Conservation (phyloP, 2,113 vertebrate genomes). For the Platanista minor region DNA sequence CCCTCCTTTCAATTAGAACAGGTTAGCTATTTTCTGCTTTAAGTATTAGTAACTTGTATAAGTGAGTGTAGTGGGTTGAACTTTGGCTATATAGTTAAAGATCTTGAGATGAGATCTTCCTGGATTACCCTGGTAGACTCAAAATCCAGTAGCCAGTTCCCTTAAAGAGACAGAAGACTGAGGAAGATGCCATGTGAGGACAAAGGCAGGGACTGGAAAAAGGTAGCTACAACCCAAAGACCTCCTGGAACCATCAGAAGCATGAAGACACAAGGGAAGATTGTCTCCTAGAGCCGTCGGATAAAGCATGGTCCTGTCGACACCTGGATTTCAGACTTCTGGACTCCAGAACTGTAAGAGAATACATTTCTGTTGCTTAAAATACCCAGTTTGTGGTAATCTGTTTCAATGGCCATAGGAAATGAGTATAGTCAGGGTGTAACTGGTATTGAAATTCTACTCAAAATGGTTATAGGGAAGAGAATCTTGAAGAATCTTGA, state of each 20-base stretch:
- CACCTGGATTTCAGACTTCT: not conserved
- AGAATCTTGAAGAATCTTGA: not conserved
- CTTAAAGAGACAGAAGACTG: not conserved
- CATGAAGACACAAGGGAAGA: not conserved
- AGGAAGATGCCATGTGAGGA: not conserved
- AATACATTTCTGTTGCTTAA: not conserved
- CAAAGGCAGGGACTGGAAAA: accelerated
- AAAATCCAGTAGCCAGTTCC: not conserved
- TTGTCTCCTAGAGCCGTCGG: no score
- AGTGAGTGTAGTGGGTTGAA: not conserved
- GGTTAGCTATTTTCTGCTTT: not conserved
- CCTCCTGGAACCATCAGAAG: no score
- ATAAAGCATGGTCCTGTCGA: not conserved
- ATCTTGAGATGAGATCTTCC: not conserved
- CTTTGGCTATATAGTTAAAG: not conserved
- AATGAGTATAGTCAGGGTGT: not conserved
- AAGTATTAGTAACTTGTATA: not conserved
- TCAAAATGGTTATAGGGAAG: not conserved
- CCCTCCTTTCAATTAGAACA: not conserved
- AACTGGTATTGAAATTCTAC: not conserved
- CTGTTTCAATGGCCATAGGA: not conserved
- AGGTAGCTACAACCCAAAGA: not conserved
- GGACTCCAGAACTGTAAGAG: not conserved
- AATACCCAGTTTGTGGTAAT: not conserved
- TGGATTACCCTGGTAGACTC: not conserved